Evolutionary conservation across 2,888 invertebrate species (phyloP), one percentile per base, ranked within the genome.

Genomic region (Ophonus ardosiacus): DNA sequence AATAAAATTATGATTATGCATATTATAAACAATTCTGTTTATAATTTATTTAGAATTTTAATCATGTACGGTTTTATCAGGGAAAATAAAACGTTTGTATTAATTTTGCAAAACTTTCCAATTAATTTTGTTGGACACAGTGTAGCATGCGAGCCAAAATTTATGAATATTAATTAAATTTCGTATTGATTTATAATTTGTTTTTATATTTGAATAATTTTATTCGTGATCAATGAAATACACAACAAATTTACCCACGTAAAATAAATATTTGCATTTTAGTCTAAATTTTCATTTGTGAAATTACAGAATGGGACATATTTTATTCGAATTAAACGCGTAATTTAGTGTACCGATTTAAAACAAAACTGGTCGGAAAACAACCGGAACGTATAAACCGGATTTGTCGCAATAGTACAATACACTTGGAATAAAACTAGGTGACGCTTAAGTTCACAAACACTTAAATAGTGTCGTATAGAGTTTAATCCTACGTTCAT

Each of bases 201-300:
- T 63, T 63, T 59, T 63, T 63, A 21, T 61, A 18, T 59, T 59
- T 61, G 61, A 61, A 63, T 63, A 63, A 63, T 18, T 63, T 63
- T 63, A 21, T 24, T 63, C 10, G 24, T 21, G 21, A 61, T 24
- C 21, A 63, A 21, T 63, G 7, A 21, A 21, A 63, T 51, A 51
- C 10, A 51, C 13, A 51, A 51, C 43, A 51, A 31, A 31, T 31
- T 31, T 31, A 31, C 31, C 43, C 2, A 13, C 13, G 13, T 51
- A 51, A 51, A 51, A 51, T 51, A 51, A 51, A 51, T 51, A 51
- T 51, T 31, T 31, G 31, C 31, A 31, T 31, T 51, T 51, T 51
- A 51, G 43, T 8, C 10, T 17, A 17, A 59, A 59, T 59, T 7
- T 10, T 56, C n/a, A n/a, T n/a, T 56, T 59, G 17, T 59, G 7